These are phyloP conservation scores for Julus scandinavius DNA, from an alignment of 2,888 invertebrate species.

Conservation along the genomic window DNA sequence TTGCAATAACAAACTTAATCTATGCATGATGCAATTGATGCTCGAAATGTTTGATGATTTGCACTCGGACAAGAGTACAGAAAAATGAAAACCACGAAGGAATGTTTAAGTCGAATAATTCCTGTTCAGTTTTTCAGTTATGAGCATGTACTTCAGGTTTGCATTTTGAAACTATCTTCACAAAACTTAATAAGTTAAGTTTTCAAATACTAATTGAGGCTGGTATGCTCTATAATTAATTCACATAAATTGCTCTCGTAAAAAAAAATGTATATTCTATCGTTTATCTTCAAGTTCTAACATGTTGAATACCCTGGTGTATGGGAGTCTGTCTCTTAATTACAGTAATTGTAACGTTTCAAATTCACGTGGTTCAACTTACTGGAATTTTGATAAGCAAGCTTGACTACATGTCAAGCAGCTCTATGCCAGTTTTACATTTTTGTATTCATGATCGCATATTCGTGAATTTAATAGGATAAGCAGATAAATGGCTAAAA, in stretches of 20 bases:
- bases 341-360: neutral
- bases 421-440: slow-evolving; percentile 1
- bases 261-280: neutral
- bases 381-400: slow-evolving; percentile 33
- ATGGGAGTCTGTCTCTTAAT: neutral
- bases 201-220: neutral
- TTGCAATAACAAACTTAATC: slow-evolving; percentile 33
- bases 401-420: neutral
- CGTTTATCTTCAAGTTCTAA: neutral
- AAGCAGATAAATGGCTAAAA: neutral
- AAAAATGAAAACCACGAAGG: neutral
- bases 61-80: neutral
- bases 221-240: neutral
- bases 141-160: neutral
- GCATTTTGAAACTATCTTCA: neutral
- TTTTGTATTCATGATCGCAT: slow-evolving; percentile 21
- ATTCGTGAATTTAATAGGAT: neutral
- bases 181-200: neutral
- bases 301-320: neutral
- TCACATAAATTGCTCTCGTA: neutral
- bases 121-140: neutral
- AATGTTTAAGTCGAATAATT: neutral
- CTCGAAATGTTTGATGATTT: neutral
- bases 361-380: neutral
- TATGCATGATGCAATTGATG: slow-evolving; percentile 10